Percentiles rank a stretch among this genome's conserved stretches.
Evolutionary conservation across 2,797 vertebrate genomes (phyloP).

Genomic region (Sylvilagus floridanus): DNA sequence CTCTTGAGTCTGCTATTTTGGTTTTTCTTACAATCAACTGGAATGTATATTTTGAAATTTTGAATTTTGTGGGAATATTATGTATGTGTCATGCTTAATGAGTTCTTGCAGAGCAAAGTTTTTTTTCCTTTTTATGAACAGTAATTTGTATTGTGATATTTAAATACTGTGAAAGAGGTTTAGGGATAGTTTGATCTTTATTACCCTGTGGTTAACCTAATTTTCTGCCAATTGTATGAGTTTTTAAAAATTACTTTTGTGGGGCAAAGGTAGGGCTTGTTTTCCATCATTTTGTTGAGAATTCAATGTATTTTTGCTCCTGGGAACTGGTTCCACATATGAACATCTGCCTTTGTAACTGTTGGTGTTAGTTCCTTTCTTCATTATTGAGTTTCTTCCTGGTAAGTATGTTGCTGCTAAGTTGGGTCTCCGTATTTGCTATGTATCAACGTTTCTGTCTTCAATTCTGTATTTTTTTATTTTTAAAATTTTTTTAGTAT

Average conservation of each 20-base stretch:
- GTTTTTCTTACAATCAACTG: not conserved
- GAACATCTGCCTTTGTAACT: not conserved
- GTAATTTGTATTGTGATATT: not conserved
- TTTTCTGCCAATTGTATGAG: slow-evolving; percentile 23
- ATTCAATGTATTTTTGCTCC: not conserved
- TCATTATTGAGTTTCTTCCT: slow-evolving; percentile 17
- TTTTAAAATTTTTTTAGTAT: too few relatives aligned
- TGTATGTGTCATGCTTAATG: not conserved
- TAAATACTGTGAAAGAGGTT: not conserved
- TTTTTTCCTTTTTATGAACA: slow-evolving; percentile 2
- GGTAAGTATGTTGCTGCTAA: not conserved
- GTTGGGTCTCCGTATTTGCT: not conserved
- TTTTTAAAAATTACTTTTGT: not conserved
- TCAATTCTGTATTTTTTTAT: not conserved
- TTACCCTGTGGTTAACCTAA: not conserved
- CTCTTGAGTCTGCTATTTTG: not conserved
- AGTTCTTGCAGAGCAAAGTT: not conserved
- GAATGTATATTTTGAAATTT: not conserved
- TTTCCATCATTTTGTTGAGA: slow-evolving; percentile 34
- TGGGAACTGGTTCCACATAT: not conserved
- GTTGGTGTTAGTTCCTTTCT: not conserved
- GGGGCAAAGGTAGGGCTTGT: not conserved
- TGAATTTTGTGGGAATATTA: slow-evolving; percentile 17
- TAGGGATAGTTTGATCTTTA: not conserved
- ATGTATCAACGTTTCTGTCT: not conserved